phyloP scores from a whole-genome alignment of 1,140 invertebrate species.

The Apis laboriosa region DNA sequence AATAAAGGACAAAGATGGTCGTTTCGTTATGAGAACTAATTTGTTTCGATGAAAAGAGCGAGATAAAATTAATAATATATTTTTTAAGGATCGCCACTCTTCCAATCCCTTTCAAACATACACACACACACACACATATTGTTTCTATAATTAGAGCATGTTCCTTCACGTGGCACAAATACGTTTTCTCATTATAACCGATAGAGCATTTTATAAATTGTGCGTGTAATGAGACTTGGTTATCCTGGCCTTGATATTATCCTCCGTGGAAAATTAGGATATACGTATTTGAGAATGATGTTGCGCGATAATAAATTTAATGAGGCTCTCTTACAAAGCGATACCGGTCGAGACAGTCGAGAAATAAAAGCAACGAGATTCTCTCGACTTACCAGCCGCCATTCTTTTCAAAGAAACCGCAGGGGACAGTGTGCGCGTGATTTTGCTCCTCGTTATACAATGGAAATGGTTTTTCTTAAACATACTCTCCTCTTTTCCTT shows the following conservation, averaged over 20 bases:
- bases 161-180: constrained; percentile 14
- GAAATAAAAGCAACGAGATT: constrained; percentile 3
- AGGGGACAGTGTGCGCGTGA: not conserved
- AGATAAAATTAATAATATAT: constrained; percentile 23
- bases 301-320: constrained; percentile 42
- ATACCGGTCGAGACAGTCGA: not conserved
- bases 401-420: not conserved
- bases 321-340: not conserved
- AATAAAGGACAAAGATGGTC: not conserved
- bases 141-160: constrained; percentile 40
- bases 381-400: not conserved
- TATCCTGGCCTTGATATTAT: not conserved
- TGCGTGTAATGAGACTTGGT: constrained; percentile 21
- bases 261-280: constrained; percentile 28
- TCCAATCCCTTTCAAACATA: not conserved
- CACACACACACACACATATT: not conserved
- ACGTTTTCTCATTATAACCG: constrained; percentile 29
- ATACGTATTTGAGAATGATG: constrained; percentile 21
- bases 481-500: too few species aligned
- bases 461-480: not conserved
- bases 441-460: not conserved
- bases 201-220: constrained; percentile 44
- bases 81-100: not conserved
- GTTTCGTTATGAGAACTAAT: not conserved
- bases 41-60: constrained; percentile 1